phyloP scores from a whole-genome alignment of 2,888 invertebrate genomes.

The Eudasyphora cyanicolor region DNA sequence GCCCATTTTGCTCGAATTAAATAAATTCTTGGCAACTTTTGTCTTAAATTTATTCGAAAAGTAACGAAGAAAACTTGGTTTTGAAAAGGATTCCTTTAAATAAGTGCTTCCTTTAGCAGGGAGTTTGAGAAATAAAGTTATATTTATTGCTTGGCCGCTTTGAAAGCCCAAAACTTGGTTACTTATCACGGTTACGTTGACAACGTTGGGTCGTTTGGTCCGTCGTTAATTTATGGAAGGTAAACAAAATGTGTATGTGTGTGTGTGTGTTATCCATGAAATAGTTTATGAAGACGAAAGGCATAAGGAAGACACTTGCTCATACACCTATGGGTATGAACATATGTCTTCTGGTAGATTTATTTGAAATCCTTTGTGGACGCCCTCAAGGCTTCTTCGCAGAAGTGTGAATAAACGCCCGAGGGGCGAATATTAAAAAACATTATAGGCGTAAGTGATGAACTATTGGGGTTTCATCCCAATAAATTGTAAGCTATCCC shows the following conservation, averaged over 20 bases:
- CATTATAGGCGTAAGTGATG: neutral
- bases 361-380: neutral
- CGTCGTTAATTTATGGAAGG: constrained; percentile 42
- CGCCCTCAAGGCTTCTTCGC: neutral
- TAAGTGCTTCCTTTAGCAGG: neutral
- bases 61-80: neutral
- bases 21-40: neutral
- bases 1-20: constrained; percentile 65
- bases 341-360: neutral
- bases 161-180: neutral
- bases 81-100: neutral
- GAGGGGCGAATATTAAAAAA: neutral
- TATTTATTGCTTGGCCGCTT: neutral
- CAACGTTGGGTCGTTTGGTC: constrained; percentile 24
- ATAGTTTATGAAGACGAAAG: neutral
- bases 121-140: constrained; percentile 6
- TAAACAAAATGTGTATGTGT: constrained; percentile 49
- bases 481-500: too few relatives aligned
- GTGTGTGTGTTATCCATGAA: neutral
- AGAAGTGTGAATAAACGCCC: constrained; percentile 7
- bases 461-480: neutral
- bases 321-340: neutral
- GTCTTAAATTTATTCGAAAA: neutral
- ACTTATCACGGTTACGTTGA: constrained; percentile 50
- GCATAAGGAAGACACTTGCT: neutral